These are phyloP conservation scores for Falco biarmicus DNA, from an alignment of 2,797 vertebrate genomes.

Conservation along the genomic window DNA sequence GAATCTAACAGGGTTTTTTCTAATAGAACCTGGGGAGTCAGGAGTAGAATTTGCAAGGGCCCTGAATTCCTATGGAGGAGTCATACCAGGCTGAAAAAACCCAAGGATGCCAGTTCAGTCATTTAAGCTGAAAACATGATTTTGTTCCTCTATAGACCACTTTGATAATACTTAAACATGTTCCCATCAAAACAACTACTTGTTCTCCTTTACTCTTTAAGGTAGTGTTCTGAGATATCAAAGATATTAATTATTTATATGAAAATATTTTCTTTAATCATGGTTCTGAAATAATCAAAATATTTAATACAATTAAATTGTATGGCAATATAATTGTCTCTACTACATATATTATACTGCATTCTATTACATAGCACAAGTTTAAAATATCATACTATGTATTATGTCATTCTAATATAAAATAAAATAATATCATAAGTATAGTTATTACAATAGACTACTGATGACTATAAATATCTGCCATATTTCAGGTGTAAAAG, in stretches of 20 bases:
- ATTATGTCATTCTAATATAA: background rate
- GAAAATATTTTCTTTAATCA: background rate
- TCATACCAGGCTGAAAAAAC: background rate
- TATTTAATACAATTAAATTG: background rate
- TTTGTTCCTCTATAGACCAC: background rate
- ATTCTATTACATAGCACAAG: background rate
- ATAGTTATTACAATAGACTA: background rate
- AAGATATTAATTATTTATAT: background rate
- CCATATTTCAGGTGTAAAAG: background rate
- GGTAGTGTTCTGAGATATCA: background rate
- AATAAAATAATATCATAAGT: background rate
- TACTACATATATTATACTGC: background rate
- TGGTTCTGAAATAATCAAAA: background rate
- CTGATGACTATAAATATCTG: background rate
- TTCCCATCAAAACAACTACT: background rate
- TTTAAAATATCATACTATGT: background rate
- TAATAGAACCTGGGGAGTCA: background rate
- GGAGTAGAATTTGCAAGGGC: background rate
- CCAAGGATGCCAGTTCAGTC: background rate
- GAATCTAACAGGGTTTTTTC: background rate
- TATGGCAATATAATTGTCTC: background rate
- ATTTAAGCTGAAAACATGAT: background rate
- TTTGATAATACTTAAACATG: background rate
- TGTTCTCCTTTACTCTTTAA: background rate
- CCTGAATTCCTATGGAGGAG: accelerated